Conservation (phyloP, 2,888 invertebrate species). For the Apotomis betuletana region DNA sequence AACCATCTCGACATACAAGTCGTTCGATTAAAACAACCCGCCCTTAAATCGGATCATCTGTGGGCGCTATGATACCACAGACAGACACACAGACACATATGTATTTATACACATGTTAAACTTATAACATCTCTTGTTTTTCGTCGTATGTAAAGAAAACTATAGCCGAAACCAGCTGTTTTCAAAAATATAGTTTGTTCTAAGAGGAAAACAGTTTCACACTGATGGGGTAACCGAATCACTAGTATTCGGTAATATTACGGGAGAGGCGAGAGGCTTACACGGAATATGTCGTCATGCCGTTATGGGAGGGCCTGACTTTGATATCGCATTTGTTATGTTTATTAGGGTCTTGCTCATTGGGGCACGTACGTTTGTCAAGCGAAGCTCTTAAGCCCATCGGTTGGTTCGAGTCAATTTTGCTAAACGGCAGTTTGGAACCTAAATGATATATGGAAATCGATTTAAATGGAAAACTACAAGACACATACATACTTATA, state of each 20-base stretch:
- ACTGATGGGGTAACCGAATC: conserved; percentile 16
- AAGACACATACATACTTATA: no score
- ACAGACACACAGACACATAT: no score
- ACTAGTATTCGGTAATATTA: conserved; percentile 9
- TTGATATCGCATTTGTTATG: conserved; percentile 40
- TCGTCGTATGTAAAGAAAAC: no score
- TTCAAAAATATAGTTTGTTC: no score
- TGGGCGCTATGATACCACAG: no score
- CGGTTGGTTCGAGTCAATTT: conserved; percentile 34
- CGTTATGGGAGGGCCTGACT: conserved; percentile 32
- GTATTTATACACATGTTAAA: no score
- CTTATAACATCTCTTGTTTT: no score
- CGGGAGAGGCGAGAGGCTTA: conserved; percentile 18
- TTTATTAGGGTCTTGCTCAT: conserved; percentile 39
- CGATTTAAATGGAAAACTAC: background rate
- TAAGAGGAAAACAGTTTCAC: background rate
- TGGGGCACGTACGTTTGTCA: conserved; percentile 39
- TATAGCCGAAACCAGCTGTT: no score
- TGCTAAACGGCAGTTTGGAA: conserved; percentile 13
- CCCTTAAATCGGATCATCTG: no score
- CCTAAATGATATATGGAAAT: background rate
- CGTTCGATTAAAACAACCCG: no score
- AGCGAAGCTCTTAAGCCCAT: conserved; percentile 32
- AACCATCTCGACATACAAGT: no score
- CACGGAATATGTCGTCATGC: conserved; percentile 37